Evolutionary conservation across 2,888 invertebrate genomes (phyloP).

Genomic region (Luperina testacea): DNA sequence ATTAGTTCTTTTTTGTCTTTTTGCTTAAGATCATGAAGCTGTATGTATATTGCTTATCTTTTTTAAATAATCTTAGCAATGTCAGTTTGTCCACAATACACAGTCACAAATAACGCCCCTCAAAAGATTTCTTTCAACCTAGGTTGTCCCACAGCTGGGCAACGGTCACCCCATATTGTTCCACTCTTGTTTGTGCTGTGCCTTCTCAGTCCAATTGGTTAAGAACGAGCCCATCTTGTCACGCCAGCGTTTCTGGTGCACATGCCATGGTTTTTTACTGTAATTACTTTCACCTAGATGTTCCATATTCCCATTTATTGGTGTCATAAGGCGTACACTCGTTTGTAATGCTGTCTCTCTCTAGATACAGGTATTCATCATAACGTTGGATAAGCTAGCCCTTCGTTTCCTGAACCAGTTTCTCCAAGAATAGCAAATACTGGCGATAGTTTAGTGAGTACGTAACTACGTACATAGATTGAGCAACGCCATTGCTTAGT

Average conservation of each 20-base stretch:
- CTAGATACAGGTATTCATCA: not conserved
- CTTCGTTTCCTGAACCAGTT: not conserved
- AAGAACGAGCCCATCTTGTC: not conserved
- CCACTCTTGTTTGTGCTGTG: not conserved
- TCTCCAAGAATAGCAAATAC: slow-evolving; percentile 13
- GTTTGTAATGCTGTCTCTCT: not conserved
- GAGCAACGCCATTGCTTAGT: not conserved
- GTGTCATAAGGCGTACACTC: not conserved
- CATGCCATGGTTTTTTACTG: not conserved
- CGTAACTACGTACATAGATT: not conserved
- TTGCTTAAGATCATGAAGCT: slow-evolving; percentile 10
- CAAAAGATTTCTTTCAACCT: not conserved
- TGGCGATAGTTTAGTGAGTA: not conserved
- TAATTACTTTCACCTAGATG: not conserved
- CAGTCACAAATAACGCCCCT: not conserved
- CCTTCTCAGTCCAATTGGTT: not conserved
- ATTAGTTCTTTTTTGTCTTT: slow-evolving; percentile 16
- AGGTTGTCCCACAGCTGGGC: not conserved
- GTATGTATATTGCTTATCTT: slow-evolving; percentile 22
- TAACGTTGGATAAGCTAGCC: not conserved
- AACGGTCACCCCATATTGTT: not conserved
- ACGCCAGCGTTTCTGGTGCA: not conserved
- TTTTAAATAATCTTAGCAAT: slow-evolving; percentile 14
- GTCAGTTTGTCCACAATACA: not conserved
- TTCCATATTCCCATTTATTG: slow-evolving; percentile 2